Base-by-base conservation (phyloP, 2,113 vertebrate genomes). In the Prionailurus viverrinus region DNA sequence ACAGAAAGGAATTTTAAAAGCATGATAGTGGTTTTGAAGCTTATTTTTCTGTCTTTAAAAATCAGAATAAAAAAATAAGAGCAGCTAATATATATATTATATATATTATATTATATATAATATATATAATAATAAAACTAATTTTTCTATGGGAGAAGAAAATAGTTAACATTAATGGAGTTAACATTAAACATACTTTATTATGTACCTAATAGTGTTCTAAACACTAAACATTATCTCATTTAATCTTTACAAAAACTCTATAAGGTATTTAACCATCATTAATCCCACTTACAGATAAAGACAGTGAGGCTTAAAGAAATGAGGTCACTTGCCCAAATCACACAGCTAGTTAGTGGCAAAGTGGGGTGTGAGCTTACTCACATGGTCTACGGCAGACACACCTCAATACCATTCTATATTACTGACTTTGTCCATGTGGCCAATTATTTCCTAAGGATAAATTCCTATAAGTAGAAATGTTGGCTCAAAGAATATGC, bases 391-490 rank as follows among this genome's bases (percentile, higher is more conserved):
- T 69, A 66, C 27, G 78, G n/a, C n/a, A 51, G 13, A 6, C 14
- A 82, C 7, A 27, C 66, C 76, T 82, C 39, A 73, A 82, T 76
- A 53, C 29, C 55, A 53, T 41, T 3, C 58, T 41, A 4, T 36
- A 61, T 61, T 18, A 73, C 53, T 11, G 31, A 19, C 51, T 21
- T 73, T 83, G 58, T 48, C 66, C 45, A 68, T 25, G 45, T 41
- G 45, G 19, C 23, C 79, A 90, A 55, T 74, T 76, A 74, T 39
- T 82, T 95, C 55, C 93, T 82, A 66, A 74, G 68, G 79, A 74
- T 53, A 83, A 83, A 65, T 74, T 53, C 55, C 80, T 55, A 90
- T 41, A 83, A 83, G 58, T 74, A 90, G n/a, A 74, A 89, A 89
- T 63, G 39, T 31, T 74, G 55, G 27, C 63, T 89, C 41, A 65